Evolutionary conservation across 1,140 invertebrate species (phyloP).

Genomic region (Asbolus verrucosus): DNA sequence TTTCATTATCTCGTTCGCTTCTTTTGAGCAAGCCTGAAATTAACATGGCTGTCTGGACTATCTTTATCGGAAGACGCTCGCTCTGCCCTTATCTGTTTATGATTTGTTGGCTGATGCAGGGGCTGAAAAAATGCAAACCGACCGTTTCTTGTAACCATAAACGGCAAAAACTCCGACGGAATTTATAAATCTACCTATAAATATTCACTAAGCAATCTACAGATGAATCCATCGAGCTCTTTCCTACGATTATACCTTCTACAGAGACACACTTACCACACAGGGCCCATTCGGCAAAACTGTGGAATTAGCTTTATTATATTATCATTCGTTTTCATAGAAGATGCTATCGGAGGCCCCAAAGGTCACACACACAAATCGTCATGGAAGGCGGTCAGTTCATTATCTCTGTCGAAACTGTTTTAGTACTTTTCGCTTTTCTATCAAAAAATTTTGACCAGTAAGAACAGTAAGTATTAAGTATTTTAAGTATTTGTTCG

Average conservation of each 20-base stretch:
- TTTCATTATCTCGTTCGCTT: slow-evolving; percentile 45
- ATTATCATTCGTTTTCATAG: no score
- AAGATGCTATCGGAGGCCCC: no score
- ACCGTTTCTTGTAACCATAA: slow-evolving; percentile 21
- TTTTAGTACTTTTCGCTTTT: no score
- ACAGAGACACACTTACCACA: not conserved
- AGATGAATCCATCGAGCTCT: not conserved
- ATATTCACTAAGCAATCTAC: slow-evolving; percentile 2
- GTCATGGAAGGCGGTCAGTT: no score
- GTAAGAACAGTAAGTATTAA: no score
- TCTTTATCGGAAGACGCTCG: slow-evolving; percentile 39
- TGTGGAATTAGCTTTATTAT: not conserved
- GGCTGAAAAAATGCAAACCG: slow-evolving; percentile 42
- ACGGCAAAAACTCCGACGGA: not conserved
- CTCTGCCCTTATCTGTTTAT: slow-evolving; percentile 46
- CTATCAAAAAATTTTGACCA: no score
- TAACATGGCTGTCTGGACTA: slow-evolving; percentile 40
- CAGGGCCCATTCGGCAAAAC: not conserved
- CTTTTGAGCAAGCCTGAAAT: slow-evolving; percentile 31
- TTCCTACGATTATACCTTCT: not conserved
- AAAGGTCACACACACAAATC: no score
- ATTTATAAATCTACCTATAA: slow-evolving; percentile 13
- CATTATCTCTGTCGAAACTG: no score
- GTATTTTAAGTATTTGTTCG: no score
- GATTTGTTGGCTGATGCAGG: slow-evolving; percentile 43